Evolutionary conservation across 2,797 vertebrate genomes (phyloP).

Genomic region (Myotis vivesi): DNA sequence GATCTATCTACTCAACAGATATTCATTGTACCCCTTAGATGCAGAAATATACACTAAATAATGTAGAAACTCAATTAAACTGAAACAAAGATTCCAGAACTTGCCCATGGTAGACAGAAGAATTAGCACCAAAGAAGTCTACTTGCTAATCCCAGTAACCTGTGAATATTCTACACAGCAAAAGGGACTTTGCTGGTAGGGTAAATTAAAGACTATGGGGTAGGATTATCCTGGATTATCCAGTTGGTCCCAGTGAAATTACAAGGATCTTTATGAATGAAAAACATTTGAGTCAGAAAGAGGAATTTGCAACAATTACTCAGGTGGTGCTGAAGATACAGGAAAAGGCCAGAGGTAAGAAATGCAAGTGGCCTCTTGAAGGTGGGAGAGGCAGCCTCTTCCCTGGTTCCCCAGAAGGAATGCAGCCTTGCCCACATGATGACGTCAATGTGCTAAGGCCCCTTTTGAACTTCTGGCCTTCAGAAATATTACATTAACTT

Average conservation of each 20-base stretch:
- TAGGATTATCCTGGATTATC: not conserved
- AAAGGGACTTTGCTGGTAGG: not conserved
- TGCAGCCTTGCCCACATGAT: fast-evolving
- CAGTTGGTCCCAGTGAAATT: not conserved
- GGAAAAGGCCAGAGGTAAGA: not conserved
- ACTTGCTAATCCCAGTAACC: not conserved
- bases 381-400: not conserved
- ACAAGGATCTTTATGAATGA: not conserved
- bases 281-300: not conserved
- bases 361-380: not conserved
- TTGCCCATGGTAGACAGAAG: not conserved
- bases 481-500: not conserved
- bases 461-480: not conserved
- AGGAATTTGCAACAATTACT: not conserved
- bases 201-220: not conserved
- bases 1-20: not conserved
- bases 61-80: not conserved
- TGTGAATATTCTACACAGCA: not conserved
- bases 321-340: not conserved
- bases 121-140: not conserved
- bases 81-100: not conserved
- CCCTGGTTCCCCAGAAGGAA: not conserved
- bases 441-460: not conserved
- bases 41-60: not conserved
- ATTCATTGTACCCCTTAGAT: not conserved